Conservation (phyloP, 2,888 invertebrate species). For the Anagyrus pseudococci region DNA sequence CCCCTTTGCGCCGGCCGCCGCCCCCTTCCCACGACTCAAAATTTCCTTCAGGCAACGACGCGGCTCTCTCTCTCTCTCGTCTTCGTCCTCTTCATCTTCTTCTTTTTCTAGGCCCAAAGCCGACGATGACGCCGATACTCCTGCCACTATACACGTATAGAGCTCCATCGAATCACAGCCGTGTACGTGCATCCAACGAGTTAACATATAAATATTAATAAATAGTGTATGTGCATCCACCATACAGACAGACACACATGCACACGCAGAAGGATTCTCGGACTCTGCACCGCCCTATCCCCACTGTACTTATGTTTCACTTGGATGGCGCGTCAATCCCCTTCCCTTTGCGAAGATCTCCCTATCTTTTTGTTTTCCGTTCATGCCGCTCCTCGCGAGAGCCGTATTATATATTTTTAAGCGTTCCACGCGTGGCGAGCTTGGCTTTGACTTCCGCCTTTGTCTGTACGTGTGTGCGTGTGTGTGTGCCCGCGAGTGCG, state of each 20-base stretch:
- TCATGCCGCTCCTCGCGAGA: no score
- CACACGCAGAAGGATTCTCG: background rate
- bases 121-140: no score
- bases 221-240: background rate
- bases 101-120: no score
- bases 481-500: background rate
- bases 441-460: conserved; percentile 17
- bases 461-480: background rate
- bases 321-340: background rate
- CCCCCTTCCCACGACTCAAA: conserved; percentile 38
- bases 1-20: conserved; percentile 22
- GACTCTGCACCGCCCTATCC: background rate
- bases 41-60: conserved; percentile 41
- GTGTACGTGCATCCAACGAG: no score
- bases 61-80: conserved; percentile 14
- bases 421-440: background rate
- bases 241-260: background rate
- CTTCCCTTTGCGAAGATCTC: background rate
- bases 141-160: no score
- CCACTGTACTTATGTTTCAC: background rate
- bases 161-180: no score
- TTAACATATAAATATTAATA: no score
- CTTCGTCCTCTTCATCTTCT: no score
- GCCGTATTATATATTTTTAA: conserved; percentile 21
- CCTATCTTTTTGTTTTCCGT: background rate